Evolutionary conservation across 2,113 vertebrate species (phyloP).

Genomic region (Gasterosteus nipponicus): DNA sequence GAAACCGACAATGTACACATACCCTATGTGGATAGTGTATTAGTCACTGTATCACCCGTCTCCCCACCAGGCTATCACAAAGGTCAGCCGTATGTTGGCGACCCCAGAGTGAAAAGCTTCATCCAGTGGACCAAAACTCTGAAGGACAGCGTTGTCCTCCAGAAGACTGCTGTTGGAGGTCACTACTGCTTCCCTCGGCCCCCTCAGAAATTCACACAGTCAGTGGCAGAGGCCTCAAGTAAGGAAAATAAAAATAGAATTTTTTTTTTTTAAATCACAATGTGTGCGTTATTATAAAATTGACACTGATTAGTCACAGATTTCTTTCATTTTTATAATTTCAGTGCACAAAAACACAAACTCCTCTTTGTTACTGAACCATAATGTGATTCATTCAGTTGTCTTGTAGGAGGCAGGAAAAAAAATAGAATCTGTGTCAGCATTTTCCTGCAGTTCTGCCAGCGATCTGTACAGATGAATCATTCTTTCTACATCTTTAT

Average conservation of each 20-base stretch:
- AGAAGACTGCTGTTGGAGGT: slow-evolving; percentile 86
- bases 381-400: slow-evolving; percentile 7
- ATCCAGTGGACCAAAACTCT: slow-evolving; percentile 88
- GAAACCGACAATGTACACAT: not conserved
- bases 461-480: not conserved
- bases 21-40: not conserved
- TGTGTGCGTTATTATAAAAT: not conserved
- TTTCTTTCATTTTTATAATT: not conserved
- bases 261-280: not conserved
- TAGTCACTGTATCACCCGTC: not conserved
- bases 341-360: not conserved
- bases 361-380: slow-evolving; percentile 4
- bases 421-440: slow-evolving; percentile 17
- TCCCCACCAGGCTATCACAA: slow-evolving; percentile 84
- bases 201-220: slow-evolving; percentile 81
- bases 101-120: slow-evolving; percentile 86
- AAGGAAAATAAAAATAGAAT: slow-evolving; percentile 9
- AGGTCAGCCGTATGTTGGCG: slow-evolving; percentile 84
- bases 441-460: slow-evolving; percentile 8
- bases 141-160: slow-evolving; percentile 78
- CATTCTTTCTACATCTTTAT: not conserved
- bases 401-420: slow-evolving; percentile 12
- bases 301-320: not conserved
- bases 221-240: slow-evolving; percentile 81
- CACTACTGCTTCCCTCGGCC: slow-evolving; percentile 87